Evolutionary conservation across 1,140 invertebrate genomes (phyloP).

Genomic region (Hyles vespertilio): DNA sequence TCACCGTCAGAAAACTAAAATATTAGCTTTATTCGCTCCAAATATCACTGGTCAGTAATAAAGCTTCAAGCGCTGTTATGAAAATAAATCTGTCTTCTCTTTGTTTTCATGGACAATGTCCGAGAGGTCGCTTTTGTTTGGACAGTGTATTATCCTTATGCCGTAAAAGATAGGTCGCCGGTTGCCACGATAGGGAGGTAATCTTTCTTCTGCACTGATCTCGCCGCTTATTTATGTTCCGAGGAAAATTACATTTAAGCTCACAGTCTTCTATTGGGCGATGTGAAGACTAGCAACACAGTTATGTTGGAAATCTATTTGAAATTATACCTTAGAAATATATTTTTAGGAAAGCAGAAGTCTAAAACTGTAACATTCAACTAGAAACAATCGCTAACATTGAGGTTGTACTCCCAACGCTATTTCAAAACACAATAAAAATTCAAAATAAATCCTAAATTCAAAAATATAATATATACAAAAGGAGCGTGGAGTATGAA

Average conservation of each 20-base stretch:
- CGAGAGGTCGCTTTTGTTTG: constrained; percentile 6
- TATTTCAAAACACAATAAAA: not conserved
- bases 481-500: constrained; percentile 21
- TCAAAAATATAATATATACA: not conserved
- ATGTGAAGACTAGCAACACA: too few relatives aligned
- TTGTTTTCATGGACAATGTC: constrained; percentile 8
- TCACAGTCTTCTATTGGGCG: too few relatives aligned
- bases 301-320: too few relatives aligned
- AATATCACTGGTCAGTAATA: too few relatives aligned
- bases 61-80: constrained; percentile 5
- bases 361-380: not conserved
- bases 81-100: constrained; percentile 7
- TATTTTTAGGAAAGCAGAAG: not conserved
- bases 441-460: not conserved
- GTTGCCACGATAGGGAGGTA: constrained; percentile 16
- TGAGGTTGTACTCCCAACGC: too few relatives aligned
- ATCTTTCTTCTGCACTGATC: constrained; percentile 24
- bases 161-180: constrained; percentile 17
- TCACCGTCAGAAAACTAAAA: too few relatives aligned
- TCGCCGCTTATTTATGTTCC: constrained; percentile 25
- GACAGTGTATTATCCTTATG: constrained; percentile 5
- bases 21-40: too few relatives aligned
- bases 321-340: not conserved
- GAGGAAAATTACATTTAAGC: constrained; percentile 9
- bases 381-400: too few relatives aligned